Conservation (phyloP, 2,888 invertebrate genomes). For the Athetis lepigone region DNA sequence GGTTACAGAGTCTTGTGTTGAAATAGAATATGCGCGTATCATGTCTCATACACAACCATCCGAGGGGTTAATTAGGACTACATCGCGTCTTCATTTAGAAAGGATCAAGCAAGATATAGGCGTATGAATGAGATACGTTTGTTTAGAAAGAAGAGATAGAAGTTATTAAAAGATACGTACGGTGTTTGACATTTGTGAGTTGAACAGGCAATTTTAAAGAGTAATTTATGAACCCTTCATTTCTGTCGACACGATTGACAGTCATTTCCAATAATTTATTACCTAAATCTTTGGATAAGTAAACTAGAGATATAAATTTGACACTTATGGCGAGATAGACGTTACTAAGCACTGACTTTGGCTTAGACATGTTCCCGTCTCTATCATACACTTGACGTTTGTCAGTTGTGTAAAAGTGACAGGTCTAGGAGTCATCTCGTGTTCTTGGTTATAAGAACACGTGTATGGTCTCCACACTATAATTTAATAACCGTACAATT, state of each 20-base stretch:
- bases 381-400: too few relatives aligned
- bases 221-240: neutral
- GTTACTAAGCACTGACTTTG: too few relatives aligned
- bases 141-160: slow-evolving; percentile 3
- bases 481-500: too few relatives aligned
- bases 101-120: slow-evolving; percentile 29
- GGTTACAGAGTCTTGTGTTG: slow-evolving; percentile 18
- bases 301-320: too few relatives aligned
- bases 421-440: too few relatives aligned
- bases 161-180: slow-evolving; percentile 3
- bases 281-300: too few relatives aligned
- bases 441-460: too few relatives aligned
- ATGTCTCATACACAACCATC: slow-evolving; percentile 10
- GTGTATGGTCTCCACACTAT: too few relatives aligned
- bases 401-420: too few relatives aligned
- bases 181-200: neutral
- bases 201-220: neutral
- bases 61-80: slow-evolving; percentile 37
- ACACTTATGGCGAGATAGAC: too few relatives aligned
- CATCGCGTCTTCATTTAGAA: slow-evolving; percentile 22
- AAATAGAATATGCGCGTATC: slow-evolving; percentile 41
- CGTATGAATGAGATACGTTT: slow-evolving; percentile 2
- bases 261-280: too few relatives aligned
- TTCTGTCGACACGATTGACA: neutral
- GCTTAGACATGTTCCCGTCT: too few relatives aligned